phyloP scores from a whole-genome alignment of 2,888 invertebrate genomes.

The Erebia ligea region DNA sequence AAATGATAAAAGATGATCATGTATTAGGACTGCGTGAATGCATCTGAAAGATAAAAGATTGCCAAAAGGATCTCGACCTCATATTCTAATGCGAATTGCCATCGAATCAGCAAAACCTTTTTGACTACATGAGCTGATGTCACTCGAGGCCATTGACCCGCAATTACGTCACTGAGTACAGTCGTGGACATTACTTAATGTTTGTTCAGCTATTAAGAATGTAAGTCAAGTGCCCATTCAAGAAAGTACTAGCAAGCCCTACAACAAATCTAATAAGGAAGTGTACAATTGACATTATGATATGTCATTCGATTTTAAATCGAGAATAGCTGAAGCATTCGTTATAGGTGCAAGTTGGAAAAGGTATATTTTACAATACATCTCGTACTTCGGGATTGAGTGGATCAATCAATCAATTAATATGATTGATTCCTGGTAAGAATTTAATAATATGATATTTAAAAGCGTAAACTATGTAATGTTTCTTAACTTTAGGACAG shows the following conservation, averaged over 20 bases:
- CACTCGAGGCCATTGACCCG: slow-evolving; percentile 46
- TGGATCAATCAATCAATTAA: too few relatives aligned
- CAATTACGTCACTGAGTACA: slow-evolving; percentile 46
- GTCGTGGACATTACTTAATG: slow-evolving; percentile 38
- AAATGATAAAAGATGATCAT: slow-evolving; percentile 25
- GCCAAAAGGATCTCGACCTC: slow-evolving; percentile 35
- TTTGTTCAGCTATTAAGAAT: slow-evolving; percentile 26
- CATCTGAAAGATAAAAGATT: slow-evolving; percentile 36
- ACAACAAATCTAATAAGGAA: slow-evolving; percentile 15
- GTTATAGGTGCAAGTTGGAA: too few relatives aligned
- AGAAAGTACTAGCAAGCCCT: slow-evolving; percentile 12
- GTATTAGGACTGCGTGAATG: slow-evolving; percentile 25
- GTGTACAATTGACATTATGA: not conserved
- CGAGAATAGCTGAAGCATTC: not conserved
- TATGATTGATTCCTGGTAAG: too few relatives aligned
- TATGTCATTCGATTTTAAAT: not conserved
- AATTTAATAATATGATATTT: too few relatives aligned
- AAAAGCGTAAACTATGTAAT: too few relatives aligned
- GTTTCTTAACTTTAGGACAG: too few relatives aligned
- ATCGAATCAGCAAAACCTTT: slow-evolving; percentile 34
- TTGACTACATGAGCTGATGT: slow-evolving; percentile 41
- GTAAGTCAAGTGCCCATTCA: slow-evolving; percentile 26
- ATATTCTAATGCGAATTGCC: slow-evolving; percentile 35
- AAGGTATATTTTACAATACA: not conserved
- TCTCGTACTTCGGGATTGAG: too few relatives aligned